Evolutionary conservation across 2,797 vertebrate species (phyloP).

Genomic region (Sandelia bainsii): DNA sequence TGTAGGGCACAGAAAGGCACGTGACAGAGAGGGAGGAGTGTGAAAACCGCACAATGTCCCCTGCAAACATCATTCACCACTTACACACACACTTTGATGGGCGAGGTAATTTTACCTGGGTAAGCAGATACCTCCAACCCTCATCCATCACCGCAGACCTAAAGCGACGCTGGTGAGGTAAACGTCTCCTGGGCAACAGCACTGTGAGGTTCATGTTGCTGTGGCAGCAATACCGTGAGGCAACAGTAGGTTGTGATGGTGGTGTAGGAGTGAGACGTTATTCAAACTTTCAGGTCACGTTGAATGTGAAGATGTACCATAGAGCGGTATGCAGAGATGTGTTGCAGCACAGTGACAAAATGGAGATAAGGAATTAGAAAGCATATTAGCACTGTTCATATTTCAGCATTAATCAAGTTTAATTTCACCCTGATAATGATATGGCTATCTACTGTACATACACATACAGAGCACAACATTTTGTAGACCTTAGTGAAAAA

Average conservation of each 20-base stretch:
- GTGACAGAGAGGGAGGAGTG: constrained; percentile 41
- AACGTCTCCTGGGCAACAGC: constrained; percentile 65
- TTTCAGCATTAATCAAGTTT: constrained; percentile 1
- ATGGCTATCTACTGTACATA: neutral
- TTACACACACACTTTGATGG: constrained; percentile 34
- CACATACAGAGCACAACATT: neutral
- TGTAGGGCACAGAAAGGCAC: constrained; percentile 40
- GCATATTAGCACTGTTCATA: neutral
- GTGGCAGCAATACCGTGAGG: constrained; percentile 26
- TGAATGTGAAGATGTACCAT: neutral
- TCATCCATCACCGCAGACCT: constrained; percentile 60
- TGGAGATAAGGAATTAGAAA: neutral
- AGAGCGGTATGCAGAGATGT: neutral
- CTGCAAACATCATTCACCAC: constrained; percentile 39
- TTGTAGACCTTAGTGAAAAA: neutral
- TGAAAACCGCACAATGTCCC: constrained; percentile 64
- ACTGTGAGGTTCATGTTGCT: constrained; percentile 33
- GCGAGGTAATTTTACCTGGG: constrained; percentile 74
- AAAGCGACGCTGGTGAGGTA: constrained; percentile 45
- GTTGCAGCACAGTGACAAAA: neutral
- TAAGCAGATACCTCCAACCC: constrained; percentile 69
- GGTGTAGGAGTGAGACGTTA: constrained; percentile 15
- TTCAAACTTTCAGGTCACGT: constrained; percentile 1
- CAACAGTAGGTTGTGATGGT: constrained; percentile 33
- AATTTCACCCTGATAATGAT: neutral